Base-by-base conservation (phyloP, 2,113 vertebrate genomes). In the Chaetorhynchus papuensis region DNA sequence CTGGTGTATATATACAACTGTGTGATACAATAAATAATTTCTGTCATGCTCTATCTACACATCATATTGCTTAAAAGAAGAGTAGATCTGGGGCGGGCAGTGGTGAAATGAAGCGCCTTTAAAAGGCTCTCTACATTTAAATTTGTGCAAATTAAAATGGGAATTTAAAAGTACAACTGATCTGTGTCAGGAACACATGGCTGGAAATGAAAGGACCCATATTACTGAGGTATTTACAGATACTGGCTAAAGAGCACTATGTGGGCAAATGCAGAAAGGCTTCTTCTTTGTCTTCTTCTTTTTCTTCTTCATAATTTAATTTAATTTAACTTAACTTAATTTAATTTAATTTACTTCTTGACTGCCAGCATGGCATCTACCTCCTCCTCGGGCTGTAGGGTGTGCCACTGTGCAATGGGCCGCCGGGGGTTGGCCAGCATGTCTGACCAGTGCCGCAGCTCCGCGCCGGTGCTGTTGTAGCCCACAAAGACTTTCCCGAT, bases 11-110 rank as follows among this genome's bases (percentile, higher is more conserved):
- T 98, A 98, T 99, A 99, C 99, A 99, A 99, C 98, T 97, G 97
- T 98, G 99, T 98, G 98, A 99, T 99, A 99, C 99, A 98, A 98
- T 99, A 99, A 99, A 98, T 98, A 98, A 98, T 99, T 99, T 99
- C 98, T 98, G 98, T 99, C 99, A 99, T 99, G 99, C 99, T 99
- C 98, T 99, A 99, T 99, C 99, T 99, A 99, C 99, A 99, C 99
- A 99, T 99, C 99, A 99, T 99, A 99, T 99, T 99, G 99, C 99
- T 99, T 99, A 99, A 99, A 99, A 99, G 99, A 99, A 99, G 99
- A 99, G 98, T 98, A 98, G 98, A 98, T 98, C 82, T 96, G 94
- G 93, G 97, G 86, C 13, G 97, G 98, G 96, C 97, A 98, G 96
- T 97, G 97, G 95, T 96, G 96, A 96, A 96, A 97, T 90, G 94